Base-by-base conservation (phyloP, 2,113 vertebrate species). In the Climacteris rufus region DNA sequence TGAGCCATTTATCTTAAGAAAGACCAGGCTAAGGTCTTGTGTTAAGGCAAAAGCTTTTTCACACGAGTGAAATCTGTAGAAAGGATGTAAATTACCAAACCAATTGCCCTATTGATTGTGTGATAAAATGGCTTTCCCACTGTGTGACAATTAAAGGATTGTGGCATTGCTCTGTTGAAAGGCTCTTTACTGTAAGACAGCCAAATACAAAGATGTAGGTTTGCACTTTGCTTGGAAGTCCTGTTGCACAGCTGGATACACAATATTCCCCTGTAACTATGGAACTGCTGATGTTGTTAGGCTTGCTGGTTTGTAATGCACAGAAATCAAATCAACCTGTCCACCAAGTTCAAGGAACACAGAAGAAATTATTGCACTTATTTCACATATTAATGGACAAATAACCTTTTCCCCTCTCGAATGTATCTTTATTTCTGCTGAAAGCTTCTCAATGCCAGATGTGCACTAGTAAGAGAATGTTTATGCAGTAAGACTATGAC, bases 61-160 rank as follows among this genome's bases (percentile, higher is more conserved):
- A 44, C 0, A 0, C 19, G 28, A 60, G 35, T 42, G 79, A 72
- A 82, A 86, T 30, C 45, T 77, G 71, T 54, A 88, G 59, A 80
- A 94, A 88, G 31, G 4, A 82, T 16, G 33, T 30, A 82, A 82
- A 86, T 85, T 77, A 69, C 30, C 4, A 3, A 45, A 57, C 59
- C 53, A 47, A 92, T 86, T 89, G 83, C 69, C 40, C 28, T 72
- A 45, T 31, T 86, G 83, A 70, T 86, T 89, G 59, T 74, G 87
- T 66, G 68, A 63, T 66, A 66, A 59, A 90, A 65, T 87, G 15
- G 33, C 52, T 90, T 88, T 81, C 56, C 68, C 63, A 81, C 81
- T 20, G 68, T 4, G 49, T 50, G 79, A 47, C 83, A 86, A 89
- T 92, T 90, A 94, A 90, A 83, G 82, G 50, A 88, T 63, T 86